A percentile compares a stretch with the other conserved stretches of the same genome.
These are phyloP conservation scores for Lochmaea capreae DNA, from an alignment of 2,888 invertebrate genomes.

Conservation along the genomic window DNA sequence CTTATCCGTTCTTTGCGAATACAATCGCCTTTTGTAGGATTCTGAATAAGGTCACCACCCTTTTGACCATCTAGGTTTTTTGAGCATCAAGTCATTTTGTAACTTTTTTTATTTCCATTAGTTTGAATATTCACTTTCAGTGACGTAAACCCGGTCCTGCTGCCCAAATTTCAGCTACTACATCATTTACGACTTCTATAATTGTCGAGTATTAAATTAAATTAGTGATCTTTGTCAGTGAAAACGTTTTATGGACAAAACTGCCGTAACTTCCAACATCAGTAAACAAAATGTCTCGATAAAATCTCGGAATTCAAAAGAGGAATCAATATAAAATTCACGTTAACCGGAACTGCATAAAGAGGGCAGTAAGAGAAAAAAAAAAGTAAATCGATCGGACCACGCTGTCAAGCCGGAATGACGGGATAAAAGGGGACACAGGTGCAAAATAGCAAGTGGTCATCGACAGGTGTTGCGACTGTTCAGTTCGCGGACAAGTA, in stretches of 20 bases:
- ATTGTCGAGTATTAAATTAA: too few relatives aligned
- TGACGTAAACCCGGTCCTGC: too few relatives aligned
- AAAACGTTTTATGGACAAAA: not conserved
- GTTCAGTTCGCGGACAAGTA: conserved; percentile 10
- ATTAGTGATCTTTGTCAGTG: not conserved
- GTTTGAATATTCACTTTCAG: too few relatives aligned
- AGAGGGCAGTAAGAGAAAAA: not conserved
- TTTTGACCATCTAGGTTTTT: too few relatives aligned
- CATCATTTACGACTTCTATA: too few relatives aligned
- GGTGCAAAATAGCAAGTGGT: conserved; percentile 35
- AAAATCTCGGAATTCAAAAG: not conserved
- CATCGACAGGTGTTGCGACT: conserved; percentile 38
- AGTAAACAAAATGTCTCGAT: conserved; percentile 2
- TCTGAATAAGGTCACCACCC: too few relatives aligned
- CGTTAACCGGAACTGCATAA: not conserved
- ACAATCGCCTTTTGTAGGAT: too few relatives aligned
- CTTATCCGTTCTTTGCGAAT: too few relatives aligned
- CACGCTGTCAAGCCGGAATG: conserved; percentile 27
- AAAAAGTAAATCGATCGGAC: conserved; percentile 35
- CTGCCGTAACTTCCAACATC: not conserved
- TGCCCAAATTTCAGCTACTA: too few relatives aligned
- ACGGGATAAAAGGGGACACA: conserved; percentile 34
- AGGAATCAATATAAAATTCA: not conserved
- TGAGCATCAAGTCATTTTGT: too few relatives aligned
- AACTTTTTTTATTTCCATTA: too few relatives aligned